Evolutionary conservation across 2,113 vertebrate species (phyloP), one percentile per base, ranked within the genome.

Genomic region (Oryzias melastigma): DNA sequence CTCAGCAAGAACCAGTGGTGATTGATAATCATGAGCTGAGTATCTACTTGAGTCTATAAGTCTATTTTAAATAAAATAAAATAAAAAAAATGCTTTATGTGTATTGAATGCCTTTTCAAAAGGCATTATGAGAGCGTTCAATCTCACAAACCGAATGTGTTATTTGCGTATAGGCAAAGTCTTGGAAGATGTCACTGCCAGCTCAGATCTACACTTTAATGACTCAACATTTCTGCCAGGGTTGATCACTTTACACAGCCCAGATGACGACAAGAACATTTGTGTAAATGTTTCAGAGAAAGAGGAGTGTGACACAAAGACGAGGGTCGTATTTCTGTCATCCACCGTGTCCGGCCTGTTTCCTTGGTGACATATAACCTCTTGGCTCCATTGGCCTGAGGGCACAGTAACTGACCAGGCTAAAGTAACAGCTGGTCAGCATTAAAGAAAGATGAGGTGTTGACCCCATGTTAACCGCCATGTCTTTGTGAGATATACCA

Each of bases 171-270:
- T 35, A 35, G 52, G 7, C 52, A 61, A 61, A 62, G 56, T 70
- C 52, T 73, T 50, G 43, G 52, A 17, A 58, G 66, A 55, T 58
- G 58, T 70, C 58, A 29, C 35, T 40, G 62, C 35, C 66, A 2
- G 27, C 71, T 40, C 52, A n/a, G 17, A 17, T 14, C 56, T 6
- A 1, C 4, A 15, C 57, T 43, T 0, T 74, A 70, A 74, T 58
- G 35, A 35, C 35, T 35, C 35, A 35, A 10, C 35, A 54, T 41
- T 3, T n/a, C 43, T 5, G 40, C 5, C 40, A 3, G 42, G 24
- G 52, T 15, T 43, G 40, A 49, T 48, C 27, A 15, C 13, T 15
- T 24, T 52, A 35, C 14, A 58, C 35, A 17, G 42, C 3, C 1
- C 57, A 47, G n/a, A 47, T 35, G 50, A 27, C 27, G 50, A 8